Evolutionary conservation across 2,797 vertebrate genomes (phyloP).

Genomic region (Sebastolobus altivelis): DNA sequence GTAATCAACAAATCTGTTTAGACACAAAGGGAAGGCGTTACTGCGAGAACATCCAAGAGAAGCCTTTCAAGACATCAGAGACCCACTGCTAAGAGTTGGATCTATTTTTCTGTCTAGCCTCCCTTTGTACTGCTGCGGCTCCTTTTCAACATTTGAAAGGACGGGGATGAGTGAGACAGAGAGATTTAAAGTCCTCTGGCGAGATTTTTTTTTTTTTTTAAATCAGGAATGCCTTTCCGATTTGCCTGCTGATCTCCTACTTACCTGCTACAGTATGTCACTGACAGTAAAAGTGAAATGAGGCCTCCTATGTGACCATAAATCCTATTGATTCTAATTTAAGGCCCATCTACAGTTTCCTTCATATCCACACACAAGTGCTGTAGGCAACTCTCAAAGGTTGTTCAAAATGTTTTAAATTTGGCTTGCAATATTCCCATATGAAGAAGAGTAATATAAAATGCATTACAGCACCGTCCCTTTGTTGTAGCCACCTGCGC

Average conservation of each 20-base stretch:
- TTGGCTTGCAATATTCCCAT: not conserved
- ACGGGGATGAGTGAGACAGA: constrained; percentile 32
- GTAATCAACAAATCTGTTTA: constrained; percentile 73
- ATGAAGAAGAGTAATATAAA: constrained; percentile 5
- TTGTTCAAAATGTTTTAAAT: constrained; percentile 17
- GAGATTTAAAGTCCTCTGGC: constrained; percentile 44
- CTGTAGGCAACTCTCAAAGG: constrained; percentile 1
- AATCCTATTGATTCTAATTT: constrained; percentile 28
- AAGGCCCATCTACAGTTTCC: not conserved
- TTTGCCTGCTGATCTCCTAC: constrained; percentile 35
- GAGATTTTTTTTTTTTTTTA: constrained; percentile 11
- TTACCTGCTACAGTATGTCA: constrained; percentile 21
- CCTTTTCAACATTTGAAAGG: constrained; percentile 49
- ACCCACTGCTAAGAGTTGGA: constrained; percentile 45
- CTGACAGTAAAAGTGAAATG: constrained; percentile 1
- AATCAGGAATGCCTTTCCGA: constrained; percentile 48
- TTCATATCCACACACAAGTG: not conserved
- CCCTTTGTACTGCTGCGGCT: constrained; percentile 54
- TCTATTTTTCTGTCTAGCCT: constrained; percentile 50
- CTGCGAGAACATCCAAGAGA: constrained; percentile 56
- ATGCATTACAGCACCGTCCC: not conserved
- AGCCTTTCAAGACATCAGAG: constrained; percentile 66
- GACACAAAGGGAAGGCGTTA: constrained; percentile 55
- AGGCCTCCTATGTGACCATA: constrained; percentile 4
- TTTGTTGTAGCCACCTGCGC: constrained; percentile 45